Evolutionary conservation across 2,888 invertebrate species (phyloP).

Genomic region (Heliconius ismenius): DNA sequence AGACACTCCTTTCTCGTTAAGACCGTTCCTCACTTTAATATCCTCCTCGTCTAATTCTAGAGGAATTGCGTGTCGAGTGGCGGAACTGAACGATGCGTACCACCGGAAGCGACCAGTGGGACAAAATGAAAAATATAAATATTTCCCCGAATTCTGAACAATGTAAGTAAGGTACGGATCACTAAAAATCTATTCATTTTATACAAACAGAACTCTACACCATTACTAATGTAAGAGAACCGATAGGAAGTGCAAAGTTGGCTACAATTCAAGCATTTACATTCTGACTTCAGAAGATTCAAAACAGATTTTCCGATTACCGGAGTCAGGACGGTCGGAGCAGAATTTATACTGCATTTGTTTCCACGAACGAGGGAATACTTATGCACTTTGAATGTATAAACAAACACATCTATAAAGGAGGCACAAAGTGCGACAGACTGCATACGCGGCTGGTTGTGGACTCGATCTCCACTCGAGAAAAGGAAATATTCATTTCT

Average conservation of each 20-base stretch:
- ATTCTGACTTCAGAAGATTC: constrained; percentile 38
- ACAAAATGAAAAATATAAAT: too few species aligned
- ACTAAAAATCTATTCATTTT: background rate
- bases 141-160: too few species aligned
- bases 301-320: constrained; percentile 38
- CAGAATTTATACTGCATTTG: constrained; percentile 31
- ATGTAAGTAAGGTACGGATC: too few species aligned
- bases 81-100: too few species aligned
- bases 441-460: too few species aligned
- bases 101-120: too few species aligned
- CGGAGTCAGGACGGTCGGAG: constrained; percentile 23
- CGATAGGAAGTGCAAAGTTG: constrained; percentile 39
- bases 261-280: constrained; percentile 40
- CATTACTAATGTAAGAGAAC: constrained; percentile 10
- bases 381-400: background rate
- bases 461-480: too few species aligned
- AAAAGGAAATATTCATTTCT: background rate
- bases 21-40: too few species aligned
- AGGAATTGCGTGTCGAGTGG: too few species aligned
- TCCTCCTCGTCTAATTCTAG: too few species aligned
- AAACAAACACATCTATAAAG: background rate
- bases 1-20: too few species aligned
- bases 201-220: background rate
- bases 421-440: too few species aligned
- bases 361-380: constrained; percentile 18